These are phyloP conservation scores for Gryllus longicercus DNA, from an alignment of 2,888 invertebrate genomes.

Conservation along the genomic window DNA sequence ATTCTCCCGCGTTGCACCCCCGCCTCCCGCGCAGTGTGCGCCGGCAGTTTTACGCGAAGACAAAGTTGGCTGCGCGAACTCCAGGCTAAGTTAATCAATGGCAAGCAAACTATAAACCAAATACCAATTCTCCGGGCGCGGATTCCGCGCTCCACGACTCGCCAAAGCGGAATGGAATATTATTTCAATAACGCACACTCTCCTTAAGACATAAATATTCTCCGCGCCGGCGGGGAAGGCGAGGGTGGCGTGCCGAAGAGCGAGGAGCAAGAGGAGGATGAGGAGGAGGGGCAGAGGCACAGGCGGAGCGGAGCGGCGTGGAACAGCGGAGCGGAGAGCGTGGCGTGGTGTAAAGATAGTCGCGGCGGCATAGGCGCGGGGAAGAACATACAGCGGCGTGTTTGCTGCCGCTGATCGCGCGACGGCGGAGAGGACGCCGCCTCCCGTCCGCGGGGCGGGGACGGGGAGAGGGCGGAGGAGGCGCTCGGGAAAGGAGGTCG, in stretches of 20 bases:
- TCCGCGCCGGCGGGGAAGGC: not conserved
- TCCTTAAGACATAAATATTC: slow-evolving; percentile 11
- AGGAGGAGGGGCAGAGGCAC: not conserved
- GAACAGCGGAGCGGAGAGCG: not conserved
- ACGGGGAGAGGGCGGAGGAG: not conserved
- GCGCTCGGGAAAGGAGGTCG: not conserved
- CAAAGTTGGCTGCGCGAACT: slow-evolving; percentile 7
- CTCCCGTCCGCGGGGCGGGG: not conserved
- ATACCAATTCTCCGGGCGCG: slow-evolving; percentile 7
- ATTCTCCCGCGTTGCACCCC: not conserved
- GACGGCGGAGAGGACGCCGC: not conserved
- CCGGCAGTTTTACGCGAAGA: slow-evolving; percentile 11
- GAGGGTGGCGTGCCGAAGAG: not conserved
- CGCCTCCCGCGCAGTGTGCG: not conserved
- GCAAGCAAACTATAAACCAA: slow-evolving; percentile 12
- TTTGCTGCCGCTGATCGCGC: not conserved
- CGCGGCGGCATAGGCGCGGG: not conserved
- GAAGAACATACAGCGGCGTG: not conserved
- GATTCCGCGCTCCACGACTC: slow-evolving; percentile 11
- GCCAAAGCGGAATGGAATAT: slow-evolving; percentile 17
- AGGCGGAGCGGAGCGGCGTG: not conserved
- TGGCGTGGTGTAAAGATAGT: not conserved
- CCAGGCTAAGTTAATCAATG: not conserved
- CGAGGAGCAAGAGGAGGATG: not conserved
- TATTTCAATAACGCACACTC: slow-evolving; percentile 3